Evolutionary conservation across 2,113 vertebrate species (phyloP).

Genomic region (Meriones unguiculatus): DNA sequence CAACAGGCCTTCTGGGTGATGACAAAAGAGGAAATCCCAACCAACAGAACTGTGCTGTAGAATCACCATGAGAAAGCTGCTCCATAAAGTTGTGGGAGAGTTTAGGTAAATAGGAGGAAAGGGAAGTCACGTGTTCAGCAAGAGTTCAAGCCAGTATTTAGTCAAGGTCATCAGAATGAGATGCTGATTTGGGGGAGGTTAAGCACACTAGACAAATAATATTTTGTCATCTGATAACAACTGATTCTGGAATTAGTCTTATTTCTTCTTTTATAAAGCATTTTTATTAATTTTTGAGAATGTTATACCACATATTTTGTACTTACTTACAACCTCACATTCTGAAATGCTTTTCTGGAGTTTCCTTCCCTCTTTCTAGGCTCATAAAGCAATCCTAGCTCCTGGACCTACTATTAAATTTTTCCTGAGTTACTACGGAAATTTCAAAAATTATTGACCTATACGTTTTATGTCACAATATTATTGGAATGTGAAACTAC

Average conservation of each 20-base stretch:
- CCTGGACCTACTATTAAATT: background rate
- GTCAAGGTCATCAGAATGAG: no score
- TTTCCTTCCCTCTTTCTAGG: background rate
- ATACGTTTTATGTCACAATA: no score
- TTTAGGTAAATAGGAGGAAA: background rate
- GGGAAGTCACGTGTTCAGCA: background rate
- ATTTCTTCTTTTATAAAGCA: background rate
- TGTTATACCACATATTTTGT: background rate
- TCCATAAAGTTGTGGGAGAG: background rate
- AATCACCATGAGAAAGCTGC: background rate
- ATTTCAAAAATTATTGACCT: no score
- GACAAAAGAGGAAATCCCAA: background rate
- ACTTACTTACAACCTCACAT: background rate
- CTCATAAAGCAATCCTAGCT: background rate
- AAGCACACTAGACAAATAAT: no score
- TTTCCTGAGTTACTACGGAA: background rate
- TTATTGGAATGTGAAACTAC: background rate
- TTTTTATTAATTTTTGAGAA: background rate
- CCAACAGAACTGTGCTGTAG: background rate
- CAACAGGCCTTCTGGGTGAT: background rate
- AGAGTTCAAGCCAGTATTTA: background rate
- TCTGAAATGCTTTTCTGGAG: background rate
- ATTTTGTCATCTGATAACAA: background rate
- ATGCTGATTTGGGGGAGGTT: no score
- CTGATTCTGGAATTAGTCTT: background rate